These are phyloP conservation scores for Tubiluchus corallicola DNA, from an alignment of 2,888 invertebrate genomes.

Conservation along the genomic window DNA sequence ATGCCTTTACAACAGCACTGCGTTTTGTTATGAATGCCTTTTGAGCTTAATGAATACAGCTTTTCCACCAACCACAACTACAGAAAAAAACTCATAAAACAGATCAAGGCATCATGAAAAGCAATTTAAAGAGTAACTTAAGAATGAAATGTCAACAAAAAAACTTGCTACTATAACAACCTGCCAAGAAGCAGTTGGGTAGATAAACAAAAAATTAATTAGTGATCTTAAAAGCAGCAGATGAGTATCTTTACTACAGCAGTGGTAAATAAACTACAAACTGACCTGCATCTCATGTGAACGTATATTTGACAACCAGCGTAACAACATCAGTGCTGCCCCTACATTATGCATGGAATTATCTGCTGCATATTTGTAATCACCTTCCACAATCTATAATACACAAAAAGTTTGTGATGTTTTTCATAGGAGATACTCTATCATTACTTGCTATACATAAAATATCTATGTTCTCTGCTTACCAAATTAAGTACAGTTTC, in stretches of 20 bases:
- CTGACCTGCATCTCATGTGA: conserved; percentile 24
- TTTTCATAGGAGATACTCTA: neutral
- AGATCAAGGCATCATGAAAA: too few species aligned
- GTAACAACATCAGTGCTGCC: conserved; percentile 34
- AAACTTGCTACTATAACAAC: too few species aligned
- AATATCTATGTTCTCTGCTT: conserved; percentile 18
- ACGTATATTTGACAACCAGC: conserved; percentile 34
- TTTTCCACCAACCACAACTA: conserved; percentile 33
- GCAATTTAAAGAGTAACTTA: too few species aligned
- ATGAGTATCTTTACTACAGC: too few species aligned
- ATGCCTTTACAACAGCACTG: conserved; percentile 36
- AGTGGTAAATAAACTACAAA: too few species aligned
- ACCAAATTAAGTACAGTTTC: conserved; percentile 34
- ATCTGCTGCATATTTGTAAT: conserved; percentile 1
- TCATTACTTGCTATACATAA: neutral
- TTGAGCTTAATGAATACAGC: conserved; percentile 24
- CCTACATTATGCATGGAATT: conserved; percentile 27
- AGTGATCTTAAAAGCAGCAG: too few species aligned
- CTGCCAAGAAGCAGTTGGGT: too few species aligned
- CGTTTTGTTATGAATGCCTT: conserved; percentile 33
- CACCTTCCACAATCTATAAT: neutral
- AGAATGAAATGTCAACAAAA: too few species aligned
- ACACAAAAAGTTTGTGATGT: neutral
- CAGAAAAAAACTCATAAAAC: conserved; percentile 21
- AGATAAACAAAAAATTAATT: too few species aligned